Base-by-base conservation (phyloP, 1,140 invertebrate species). In the Phthorimaea operculella region DNA sequence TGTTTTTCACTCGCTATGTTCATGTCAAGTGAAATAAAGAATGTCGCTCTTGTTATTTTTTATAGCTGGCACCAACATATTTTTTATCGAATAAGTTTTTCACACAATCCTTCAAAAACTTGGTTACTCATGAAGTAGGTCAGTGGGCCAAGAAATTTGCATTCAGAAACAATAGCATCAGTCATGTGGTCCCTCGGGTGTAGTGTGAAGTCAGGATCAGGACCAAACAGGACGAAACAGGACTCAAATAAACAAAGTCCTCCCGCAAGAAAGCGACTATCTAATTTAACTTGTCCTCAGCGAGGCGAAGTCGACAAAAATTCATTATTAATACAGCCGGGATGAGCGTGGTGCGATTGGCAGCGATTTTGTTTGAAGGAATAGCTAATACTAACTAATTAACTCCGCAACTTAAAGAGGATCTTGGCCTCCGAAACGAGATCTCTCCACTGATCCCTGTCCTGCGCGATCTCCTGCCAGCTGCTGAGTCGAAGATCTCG, bases 201-300 rank as follows among this genome's bases (percentile, higher is more conserved):
- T 47, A 58, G 56, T 60, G 39, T 44, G 34, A 51, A 58, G 34
- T 59, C 17, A 57, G 54, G 17, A 51, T 51, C 42, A 28, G 21
- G 54, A 36, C 39, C 28, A 11, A 39, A 39, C 36, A 39, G n/a
- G 36, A 5, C 10, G 10, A 39, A 28, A 28, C 9, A 42, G 39
- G 44, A 11, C 16, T 17, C 57, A 55, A 48, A 57, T 62, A 58
- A 62, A 58, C 60, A 33, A 58, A 62, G 28, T 62, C 57, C 50
- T 50, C 55, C 55, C 53, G 52, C 45, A 58, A 58, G 60, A 42
- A 58, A 49, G 11, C 17, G 53, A 45, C 53, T 50, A 62, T 62
- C 60, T 62, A 62, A 62, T 62, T 62, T 62, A 62, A 62, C 60
- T 62, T 62, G 60, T 62, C 44, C 60, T 62, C 57, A 18, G 53